Evolutionary conservation across 2,888 invertebrate genomes (phyloP), one percentile per base, ranked within the genome.

Genomic region (Aricia artaxerxes): DNA sequence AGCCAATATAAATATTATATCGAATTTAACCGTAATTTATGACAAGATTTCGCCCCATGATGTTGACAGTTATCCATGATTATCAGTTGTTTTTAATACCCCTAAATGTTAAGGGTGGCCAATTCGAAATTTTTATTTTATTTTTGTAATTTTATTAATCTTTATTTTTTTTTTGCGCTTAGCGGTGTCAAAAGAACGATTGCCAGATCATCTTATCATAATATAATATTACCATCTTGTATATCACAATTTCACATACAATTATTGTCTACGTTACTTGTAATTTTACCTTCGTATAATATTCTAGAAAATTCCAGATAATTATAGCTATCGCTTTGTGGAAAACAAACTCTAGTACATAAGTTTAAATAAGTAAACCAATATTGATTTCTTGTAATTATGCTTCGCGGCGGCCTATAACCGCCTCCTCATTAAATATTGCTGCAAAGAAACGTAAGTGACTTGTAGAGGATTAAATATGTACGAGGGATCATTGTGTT

Each of bases 311-410:
- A 57, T 35, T 79, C 13, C 69, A 53, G 78, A 79, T 79, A 80
- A 81, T 81, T 82, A 80, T 73, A 80, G 57, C 60, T 44, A 49
- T 69, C 77, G 61, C 69, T 75, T 57, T 76, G 35, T 78, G 73
- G 73, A 61, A 79, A 73, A 64, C 78, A 69, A 69, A 77, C 77
- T 72, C 3, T 60, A 31, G 79, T 72, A 79, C 72, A 80, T 78
- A 44, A 69, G 79, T 80, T 79, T 90, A 83, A 90, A 91, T 92
- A 89, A 89, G 87, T 89, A 87, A 82, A 81, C 84, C 84, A 84
- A 83, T 92, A 92, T 92, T 91, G 92, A 92, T 92, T 91, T 89
- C 88, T 90, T 91, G 89, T 91, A 92, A 92, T 92, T 91, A 88
- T 90, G 87, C 88, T 88, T 87, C 87, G 86, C 87, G 89, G 87